Conservation (phyloP, 2,797 vertebrate genomes). For the Ambastaia sidthimunki region DNA sequence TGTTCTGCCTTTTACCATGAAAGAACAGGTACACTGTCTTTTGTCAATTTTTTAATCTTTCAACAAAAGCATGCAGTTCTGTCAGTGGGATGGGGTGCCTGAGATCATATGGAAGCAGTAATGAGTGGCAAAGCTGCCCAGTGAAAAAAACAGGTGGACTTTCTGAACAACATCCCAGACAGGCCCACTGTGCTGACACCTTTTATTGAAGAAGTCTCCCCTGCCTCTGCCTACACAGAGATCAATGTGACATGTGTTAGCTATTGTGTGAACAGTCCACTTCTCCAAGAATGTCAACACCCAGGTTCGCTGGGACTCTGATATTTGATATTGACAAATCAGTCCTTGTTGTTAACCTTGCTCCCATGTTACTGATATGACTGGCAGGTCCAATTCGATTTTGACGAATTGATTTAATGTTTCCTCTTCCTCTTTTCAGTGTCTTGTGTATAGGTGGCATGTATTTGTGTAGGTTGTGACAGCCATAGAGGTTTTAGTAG, state of each 20-base stretch:
- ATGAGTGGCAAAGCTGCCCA: conserved; percentile 19
- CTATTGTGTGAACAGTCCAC: conserved; percentile 1
- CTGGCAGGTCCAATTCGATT: conserved; percentile 52
- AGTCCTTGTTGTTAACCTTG: conserved; percentile 48
- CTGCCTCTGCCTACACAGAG: neutral
- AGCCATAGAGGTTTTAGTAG: conserved; percentile 3
- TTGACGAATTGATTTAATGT: conserved; percentile 50
- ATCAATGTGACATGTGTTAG: neutral
- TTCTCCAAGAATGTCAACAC: conserved; percentile 1
- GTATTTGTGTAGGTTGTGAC: conserved; percentile 5
- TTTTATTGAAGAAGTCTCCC: neutral
- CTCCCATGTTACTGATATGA: conserved; percentile 54
- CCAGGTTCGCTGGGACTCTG: conserved; percentile 1
- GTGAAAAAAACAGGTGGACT: conserved; percentile 8
- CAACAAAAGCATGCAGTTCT: neutral
- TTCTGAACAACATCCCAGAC: neutral
- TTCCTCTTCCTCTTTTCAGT: conserved; percentile 3
- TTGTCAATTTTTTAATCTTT: conserved; percentile 6
- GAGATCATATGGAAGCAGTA: conserved; percentile 13
- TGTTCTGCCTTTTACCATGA: neutral
- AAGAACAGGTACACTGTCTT: neutral
- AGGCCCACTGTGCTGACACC: conserved; percentile 8
- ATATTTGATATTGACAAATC: conserved; percentile 39
- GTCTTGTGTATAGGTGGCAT: conserved; percentile 6
- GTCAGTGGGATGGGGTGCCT: neutral